Evolutionary conservation across 2,113 vertebrate species (phyloP).

Genomic region (Saccopteryx leptura): DNA sequence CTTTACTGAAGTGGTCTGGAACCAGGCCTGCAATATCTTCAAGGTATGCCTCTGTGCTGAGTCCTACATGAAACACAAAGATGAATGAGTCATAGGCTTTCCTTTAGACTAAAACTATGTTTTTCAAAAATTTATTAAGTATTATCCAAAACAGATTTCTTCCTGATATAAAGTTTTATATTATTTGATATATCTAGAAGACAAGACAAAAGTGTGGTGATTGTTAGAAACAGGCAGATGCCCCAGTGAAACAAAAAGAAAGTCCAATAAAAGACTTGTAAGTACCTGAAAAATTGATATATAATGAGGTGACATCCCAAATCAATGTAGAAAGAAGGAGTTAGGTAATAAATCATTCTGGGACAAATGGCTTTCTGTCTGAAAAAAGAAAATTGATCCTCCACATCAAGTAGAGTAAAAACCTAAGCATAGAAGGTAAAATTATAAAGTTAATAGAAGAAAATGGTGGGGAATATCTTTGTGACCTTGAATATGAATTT

Average conservation of each 20-base stretch:
- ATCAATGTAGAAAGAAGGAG: neutral
- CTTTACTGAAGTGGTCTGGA: neutral
- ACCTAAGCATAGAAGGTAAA: constrained; percentile 29
- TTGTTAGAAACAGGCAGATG: neutral
- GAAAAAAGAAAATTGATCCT: constrained; percentile 52
- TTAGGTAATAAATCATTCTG: constrained; percentile 46
- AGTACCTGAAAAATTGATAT: constrained; percentile 16
- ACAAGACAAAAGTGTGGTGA: neutral
- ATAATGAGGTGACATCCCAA: neutral
- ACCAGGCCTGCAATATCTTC: neutral
- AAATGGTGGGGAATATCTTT: neutral
- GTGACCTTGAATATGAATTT: constrained; percentile 28
- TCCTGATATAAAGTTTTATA: neutral
- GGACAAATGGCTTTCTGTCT: constrained; percentile 11
- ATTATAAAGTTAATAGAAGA: constrained; percentile 11
- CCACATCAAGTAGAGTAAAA: neutral
- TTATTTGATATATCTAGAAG: neutral
- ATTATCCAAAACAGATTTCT: neutral
- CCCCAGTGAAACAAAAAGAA: neutral
- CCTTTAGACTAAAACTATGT: neutral
- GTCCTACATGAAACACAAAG: neutral
- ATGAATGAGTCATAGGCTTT: neutral
- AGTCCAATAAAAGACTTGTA: neutral
- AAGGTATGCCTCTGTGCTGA: neutral
- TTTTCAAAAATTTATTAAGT: neutral